Evolutionary conservation across 2,797 vertebrate genomes (phyloP).

Genomic region (Pangasius mekongensis): DNA sequence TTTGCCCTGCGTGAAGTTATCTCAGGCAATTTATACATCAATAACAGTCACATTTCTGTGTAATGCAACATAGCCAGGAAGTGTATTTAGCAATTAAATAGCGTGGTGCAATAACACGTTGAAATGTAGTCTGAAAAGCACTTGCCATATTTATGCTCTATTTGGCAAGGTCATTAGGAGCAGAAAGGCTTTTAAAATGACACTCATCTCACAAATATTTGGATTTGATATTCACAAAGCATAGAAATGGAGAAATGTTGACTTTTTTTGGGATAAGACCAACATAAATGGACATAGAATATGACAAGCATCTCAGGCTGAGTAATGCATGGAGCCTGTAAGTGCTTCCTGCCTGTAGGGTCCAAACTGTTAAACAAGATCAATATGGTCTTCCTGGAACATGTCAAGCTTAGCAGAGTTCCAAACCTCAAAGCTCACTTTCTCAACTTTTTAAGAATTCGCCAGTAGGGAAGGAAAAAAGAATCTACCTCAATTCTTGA

Average conservation of each 20-base stretch:
- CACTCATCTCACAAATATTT: neutral
- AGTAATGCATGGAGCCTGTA: constrained; percentile 44
- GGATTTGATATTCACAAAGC: neutral
- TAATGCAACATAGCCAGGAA: constrained; percentile 35
- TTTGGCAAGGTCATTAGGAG: constrained; percentile 2
- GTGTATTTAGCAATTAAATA: constrained; percentile 32
- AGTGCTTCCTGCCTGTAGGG: constrained; percentile 40
- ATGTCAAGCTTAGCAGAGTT: neutral
- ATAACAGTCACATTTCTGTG: constrained; percentile 24
- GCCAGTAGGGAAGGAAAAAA: neutral
- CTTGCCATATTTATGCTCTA: neutral
- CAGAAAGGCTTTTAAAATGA: constrained; percentile 6
- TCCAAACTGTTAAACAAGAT: constrained; percentile 46
- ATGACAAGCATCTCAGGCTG: constrained; percentile 41
- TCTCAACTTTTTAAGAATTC: neutral
- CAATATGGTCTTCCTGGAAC: constrained; percentile 47
- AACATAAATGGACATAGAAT: neutral
- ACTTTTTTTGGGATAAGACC: neutral
- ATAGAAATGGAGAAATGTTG: neutral
- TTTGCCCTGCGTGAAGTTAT: constrained; percentile 39
- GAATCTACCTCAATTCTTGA: neutral
- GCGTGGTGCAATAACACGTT: neutral
- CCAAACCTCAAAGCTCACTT: neutral
- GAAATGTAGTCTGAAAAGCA: constrained; percentile 10
- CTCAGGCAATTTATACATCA: constrained; percentile 37